Evolutionary conservation across 2,888 invertebrate species (phyloP).

Genomic region (Dilophus febrilis): DNA sequence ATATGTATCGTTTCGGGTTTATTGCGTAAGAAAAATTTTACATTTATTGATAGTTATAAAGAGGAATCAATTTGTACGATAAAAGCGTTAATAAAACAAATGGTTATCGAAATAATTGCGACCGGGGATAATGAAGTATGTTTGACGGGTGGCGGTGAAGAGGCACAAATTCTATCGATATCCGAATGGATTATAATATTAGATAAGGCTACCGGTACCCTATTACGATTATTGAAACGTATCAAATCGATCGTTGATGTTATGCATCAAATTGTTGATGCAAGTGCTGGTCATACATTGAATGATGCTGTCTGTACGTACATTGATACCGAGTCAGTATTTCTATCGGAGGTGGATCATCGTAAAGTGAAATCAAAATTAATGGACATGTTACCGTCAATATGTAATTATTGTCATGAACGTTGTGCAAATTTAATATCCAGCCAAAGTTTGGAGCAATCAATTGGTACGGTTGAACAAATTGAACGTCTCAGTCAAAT

Average conservation of each 20-base stretch:
- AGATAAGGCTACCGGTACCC: conserved; percentile 42
- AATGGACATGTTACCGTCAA: conserved; percentile 57
- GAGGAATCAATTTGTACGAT: conserved; percentile 80
- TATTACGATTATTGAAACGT: conserved; percentile 52
- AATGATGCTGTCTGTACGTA: conserved; percentile 34
- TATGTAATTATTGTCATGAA: conserved; percentile 86
- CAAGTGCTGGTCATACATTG: conserved; percentile 39
- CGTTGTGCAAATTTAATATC: conserved; percentile 76
- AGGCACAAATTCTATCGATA: conserved; percentile 39
- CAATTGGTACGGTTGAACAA: conserved; percentile 53
- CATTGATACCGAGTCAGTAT: conserved; percentile 46
- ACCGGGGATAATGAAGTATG: conserved; percentile 36
- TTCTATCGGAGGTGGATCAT: conserved; percentile 53
- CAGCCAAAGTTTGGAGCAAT: conserved; percentile 52
- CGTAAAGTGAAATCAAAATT: conserved; percentile 50
- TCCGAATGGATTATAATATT: conserved; percentile 53
- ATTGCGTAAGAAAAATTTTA: conserved; percentile 68
- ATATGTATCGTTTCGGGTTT: conserved; percentile 80
- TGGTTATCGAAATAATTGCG: conserved; percentile 58
- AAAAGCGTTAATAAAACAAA: conserved; percentile 76
- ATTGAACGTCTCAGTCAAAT: conserved; percentile 58
- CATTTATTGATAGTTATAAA: conserved; percentile 73
- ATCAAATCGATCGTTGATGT: conserved; percentile 59
- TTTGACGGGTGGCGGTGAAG: conserved; percentile 33
- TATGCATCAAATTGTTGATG: conserved; percentile 56